Base-by-base conservation (phyloP, 2,888 invertebrate genomes). In the Zhengitettix transpicula region DNA sequence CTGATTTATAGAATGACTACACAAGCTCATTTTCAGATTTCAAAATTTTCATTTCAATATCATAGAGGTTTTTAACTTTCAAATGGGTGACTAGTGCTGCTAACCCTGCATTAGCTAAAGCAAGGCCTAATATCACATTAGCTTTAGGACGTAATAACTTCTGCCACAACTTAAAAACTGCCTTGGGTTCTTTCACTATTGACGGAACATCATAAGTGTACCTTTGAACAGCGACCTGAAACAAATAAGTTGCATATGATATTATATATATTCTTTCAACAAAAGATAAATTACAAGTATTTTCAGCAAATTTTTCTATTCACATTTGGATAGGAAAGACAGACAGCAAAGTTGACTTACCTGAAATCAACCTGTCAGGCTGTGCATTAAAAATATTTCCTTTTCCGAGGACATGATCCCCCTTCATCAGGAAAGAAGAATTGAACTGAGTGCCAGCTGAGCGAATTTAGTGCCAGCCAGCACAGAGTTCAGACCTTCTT, bases 201-300 rank as follows among this genome's bases (percentile, higher is more conserved):
- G 79, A 75, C 7, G 87, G 87, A 28, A 86, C 65, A 64, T 82
- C 75, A 65, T 75, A 81, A 8, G 86, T 85, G 56, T 71, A 75
- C 69, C 81, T 81, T 61, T 80, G 75, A 57, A 78, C 76, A 41
- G 84, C 83, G 64, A 83, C 75, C 83, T 82, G 73, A 64, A 78
- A 77, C 63, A 67, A 67, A 67, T 9, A 51, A 10, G 9, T 12
- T 1, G 16, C 9, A 51, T 28, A 28, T 47, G 44, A 47, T 12
- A 8, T 7, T 12, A 14, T 2, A 14, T 5, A 47, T 47, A 47
- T n/a, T 14, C n/a, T 47, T 47, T 8, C n/a, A 5, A 7, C 9
- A 47, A n/a, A 3, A 47, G n/a, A 47, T 47, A 14, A 8, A 47
- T 47, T 47, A 3, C 2, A 2, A 47, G 28, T 28, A 28, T 28